Percentiles rank a stretch among this genome's conserved stretches.
Conservation (phyloP, 2,888 invertebrate species). For the Agriotes lineatus region DNA sequence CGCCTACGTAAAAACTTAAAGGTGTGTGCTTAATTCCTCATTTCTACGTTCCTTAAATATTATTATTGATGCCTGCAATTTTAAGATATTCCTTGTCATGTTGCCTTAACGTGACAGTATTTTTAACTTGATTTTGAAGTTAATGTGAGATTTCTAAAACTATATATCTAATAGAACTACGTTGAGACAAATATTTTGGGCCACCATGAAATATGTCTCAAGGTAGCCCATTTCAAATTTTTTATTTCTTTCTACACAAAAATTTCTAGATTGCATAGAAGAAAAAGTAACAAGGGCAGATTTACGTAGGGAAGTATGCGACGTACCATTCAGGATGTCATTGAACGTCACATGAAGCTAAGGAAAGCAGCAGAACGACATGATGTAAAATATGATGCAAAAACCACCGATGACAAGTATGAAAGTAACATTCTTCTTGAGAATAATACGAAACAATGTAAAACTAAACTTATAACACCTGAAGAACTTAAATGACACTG, state of each 20-base stretch:
- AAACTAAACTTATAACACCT: neutral
- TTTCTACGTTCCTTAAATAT: no score
- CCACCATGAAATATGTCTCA: neutral
- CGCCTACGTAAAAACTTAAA: no score
- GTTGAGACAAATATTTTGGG: neutral
- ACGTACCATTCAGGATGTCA: neutral
- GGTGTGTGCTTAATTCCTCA: no score
- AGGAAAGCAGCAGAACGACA: neutral
- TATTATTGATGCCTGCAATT: no score
- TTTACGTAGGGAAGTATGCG: neutral
- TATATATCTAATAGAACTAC: neutral
- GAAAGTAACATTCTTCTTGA: neutral
- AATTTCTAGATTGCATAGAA: neutral
- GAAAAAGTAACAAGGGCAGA: neutral
- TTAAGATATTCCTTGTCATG: no score
- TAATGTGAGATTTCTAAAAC: no score
- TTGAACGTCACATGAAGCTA: neutral
- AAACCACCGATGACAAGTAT: neutral
- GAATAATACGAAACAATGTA: neutral
- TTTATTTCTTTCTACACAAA: neutral
- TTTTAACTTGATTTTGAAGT: no score
- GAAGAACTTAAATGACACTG: neutral
- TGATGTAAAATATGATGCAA: no score
- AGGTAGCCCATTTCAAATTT: neutral
- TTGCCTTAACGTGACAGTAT: no score